A percentile compares a stretch with the other conserved stretches of the same genome.
Evolutionary conservation across 2,113 vertebrate genomes (phyloP).

Genomic region (Capreolus pygargus): DNA sequence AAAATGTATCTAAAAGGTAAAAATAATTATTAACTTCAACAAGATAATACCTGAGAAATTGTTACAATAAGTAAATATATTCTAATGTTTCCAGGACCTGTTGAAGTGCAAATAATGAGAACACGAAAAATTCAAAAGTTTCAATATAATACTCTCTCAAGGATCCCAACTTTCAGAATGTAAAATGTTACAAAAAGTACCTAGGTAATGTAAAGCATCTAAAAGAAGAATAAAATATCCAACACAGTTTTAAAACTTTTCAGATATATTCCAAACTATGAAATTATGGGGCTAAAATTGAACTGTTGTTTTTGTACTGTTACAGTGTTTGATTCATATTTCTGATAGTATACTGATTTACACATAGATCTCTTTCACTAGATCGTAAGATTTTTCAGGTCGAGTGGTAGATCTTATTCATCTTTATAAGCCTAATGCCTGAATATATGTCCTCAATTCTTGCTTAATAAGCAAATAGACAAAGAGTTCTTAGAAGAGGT

Average conservation of each 20-base stretch:
- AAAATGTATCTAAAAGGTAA: conserved; percentile 16
- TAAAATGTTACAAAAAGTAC: conserved; percentile 24
- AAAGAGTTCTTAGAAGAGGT: neutral
- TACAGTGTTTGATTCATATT: neutral
- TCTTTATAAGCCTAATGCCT: neutral
- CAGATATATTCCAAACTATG: neutral
- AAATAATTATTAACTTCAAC: conserved; percentile 17
- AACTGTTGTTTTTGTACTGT: neutral
- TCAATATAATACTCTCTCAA: neutral
- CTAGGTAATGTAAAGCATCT: neutral
- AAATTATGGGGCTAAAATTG: neutral
- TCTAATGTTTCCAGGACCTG: neutral
- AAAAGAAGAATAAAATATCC: neutral
- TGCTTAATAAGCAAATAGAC: neutral
- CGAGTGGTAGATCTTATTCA: neutral
- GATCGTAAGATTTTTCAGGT: neutral
- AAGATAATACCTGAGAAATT: neutral
- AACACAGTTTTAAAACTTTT: neutral
- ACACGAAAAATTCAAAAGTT: neutral
- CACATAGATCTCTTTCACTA: neutral
- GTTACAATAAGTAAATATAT: neutral
- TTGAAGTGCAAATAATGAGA: neutral
- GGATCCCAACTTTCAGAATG: neutral
- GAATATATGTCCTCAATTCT: neutral
- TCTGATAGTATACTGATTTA: neutral